Evolutionary conservation across 2,888 invertebrate species (phyloP).

Genomic region (Nemoura dubitans): DNA sequence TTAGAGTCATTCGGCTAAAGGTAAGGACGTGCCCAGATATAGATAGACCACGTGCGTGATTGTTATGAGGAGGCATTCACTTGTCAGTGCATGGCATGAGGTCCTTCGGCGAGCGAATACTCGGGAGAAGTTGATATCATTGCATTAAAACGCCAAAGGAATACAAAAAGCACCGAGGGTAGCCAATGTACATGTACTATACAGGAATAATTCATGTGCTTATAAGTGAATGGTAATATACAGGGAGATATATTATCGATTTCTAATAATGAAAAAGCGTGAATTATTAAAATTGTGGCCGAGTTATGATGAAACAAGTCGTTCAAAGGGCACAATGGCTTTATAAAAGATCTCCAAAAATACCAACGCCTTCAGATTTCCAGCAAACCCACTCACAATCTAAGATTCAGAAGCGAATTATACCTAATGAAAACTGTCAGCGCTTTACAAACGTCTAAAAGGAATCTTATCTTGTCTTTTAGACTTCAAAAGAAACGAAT

Average conservation of each 20-base stretch:
- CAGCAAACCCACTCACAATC: neutral
- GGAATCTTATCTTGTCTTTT: constrained; percentile 7
- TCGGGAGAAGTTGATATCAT: neutral
- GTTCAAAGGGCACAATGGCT: neutral
- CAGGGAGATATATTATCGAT: too few relatives aligned
- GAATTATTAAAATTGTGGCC: too few relatives aligned
- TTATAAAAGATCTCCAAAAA: neutral
- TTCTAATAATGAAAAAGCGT: too few relatives aligned
- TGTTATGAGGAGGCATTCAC: neutral
- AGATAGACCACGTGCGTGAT: neutral
- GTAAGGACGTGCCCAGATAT: neutral
- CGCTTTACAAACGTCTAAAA: neutral
- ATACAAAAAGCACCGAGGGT: neutral
- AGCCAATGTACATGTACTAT: too few relatives aligned
- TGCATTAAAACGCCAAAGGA: neutral
- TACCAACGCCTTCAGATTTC: neutral
- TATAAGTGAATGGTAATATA: too few relatives aligned
- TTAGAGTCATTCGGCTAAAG: neutral
- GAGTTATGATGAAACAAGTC: too few relatives aligned
- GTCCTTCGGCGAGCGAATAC: neutral
- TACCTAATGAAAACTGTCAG: neutral
- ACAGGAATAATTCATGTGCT: too few relatives aligned
- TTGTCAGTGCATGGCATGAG: neutral
- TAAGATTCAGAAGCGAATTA: neutral
- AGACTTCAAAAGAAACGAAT: neutral